These are phyloP conservation scores for Podotricha telesiphe DNA, from an alignment of 2,888 invertebrate genomes.

Conservation along the genomic window DNA sequence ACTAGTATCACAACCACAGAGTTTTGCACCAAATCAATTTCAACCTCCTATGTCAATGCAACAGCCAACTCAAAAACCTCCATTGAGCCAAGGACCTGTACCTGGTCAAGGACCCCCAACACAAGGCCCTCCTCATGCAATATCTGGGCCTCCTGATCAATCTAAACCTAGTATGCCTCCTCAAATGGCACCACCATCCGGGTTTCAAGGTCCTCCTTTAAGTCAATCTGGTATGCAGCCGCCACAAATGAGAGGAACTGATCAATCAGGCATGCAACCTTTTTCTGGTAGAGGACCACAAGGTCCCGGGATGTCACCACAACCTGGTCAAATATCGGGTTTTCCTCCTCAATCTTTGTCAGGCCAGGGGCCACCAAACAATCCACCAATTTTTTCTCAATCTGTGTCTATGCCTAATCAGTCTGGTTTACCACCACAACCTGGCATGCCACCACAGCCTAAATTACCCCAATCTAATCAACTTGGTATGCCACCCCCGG, in stretches of 20 bases:
- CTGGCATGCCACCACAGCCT: conserved; percentile 43
- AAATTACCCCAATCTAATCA: conserved; percentile 52
- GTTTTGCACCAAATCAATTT: conserved; percentile 47
- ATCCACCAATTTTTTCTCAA: too few species aligned
- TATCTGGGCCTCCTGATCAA: conserved; percentile 43
- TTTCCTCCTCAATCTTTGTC: too few species aligned
- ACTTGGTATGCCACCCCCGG: conserved; percentile 44
- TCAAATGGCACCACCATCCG: conserved; percentile 47
- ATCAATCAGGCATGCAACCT: conserved; percentile 7
- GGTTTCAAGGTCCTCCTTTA: conserved; percentile 47
- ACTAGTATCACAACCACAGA: conserved; percentile 40
- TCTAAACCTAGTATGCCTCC: conserved; percentile 39
- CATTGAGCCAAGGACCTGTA: conserved; percentile 33
- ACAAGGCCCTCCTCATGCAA: conserved; percentile 48
- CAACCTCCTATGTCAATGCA: conserved; percentile 53
- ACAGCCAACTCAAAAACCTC: conserved; percentile 45
- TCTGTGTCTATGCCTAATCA: too few species aligned
- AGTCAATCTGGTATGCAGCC: conserved; percentile 45
- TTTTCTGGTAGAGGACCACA: conserved; percentile 37
- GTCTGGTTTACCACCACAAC: too few species aligned
- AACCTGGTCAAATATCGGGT: too few species aligned
- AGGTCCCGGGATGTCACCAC: background rate
- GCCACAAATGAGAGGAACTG: conserved; percentile 46
- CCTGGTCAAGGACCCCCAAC: conserved; percentile 48
- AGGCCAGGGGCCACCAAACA: too few species aligned